These are phyloP conservation scores for Urocynchramus pylzowi DNA, from an alignment of 2,113 vertebrate species.

Conservation along the genomic window DNA sequence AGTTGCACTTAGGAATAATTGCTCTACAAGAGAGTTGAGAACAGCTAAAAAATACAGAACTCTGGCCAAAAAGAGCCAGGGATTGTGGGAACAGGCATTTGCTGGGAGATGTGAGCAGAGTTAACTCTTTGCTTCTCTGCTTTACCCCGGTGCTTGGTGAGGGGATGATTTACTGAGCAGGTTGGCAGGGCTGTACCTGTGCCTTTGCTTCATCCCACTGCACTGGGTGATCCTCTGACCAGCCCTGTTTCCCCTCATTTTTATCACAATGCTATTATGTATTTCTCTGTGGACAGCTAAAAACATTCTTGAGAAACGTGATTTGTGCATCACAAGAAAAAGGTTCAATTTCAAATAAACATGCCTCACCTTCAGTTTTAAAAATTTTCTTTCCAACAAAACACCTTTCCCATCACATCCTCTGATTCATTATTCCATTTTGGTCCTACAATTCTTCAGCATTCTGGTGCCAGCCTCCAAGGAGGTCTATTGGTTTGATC, in stretches of 20 bases:
- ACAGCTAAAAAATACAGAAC: conserved; percentile 35
- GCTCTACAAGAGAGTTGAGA: background rate
- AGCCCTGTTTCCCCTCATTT: background rate
- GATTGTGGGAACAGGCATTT: background rate
- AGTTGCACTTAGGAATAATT: conserved; percentile 27
- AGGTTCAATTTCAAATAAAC: background rate
- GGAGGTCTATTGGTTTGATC: background rate
- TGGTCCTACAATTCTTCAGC: background rate
- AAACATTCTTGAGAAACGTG: background rate
- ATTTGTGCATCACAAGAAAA: background rate
- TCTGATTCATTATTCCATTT: background rate
- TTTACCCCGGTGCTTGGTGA: background rate
- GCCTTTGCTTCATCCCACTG: background rate
- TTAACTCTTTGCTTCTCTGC: background rate
- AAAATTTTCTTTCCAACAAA: background rate
- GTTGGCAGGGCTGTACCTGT: background rate
- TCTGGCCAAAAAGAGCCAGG: conserved; percentile 30
- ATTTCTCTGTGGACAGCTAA: background rate
- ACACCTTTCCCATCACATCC: background rate
- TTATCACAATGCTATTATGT: background rate
- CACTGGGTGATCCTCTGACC: background rate
- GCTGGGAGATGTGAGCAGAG: background rate
- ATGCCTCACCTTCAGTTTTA: background rate
- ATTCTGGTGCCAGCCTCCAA: background rate
- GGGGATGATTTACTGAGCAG: background rate